phyloP scores from a whole-genome alignment of 2,113 vertebrate species.

The Trichomycterus rosablanca region DNA sequence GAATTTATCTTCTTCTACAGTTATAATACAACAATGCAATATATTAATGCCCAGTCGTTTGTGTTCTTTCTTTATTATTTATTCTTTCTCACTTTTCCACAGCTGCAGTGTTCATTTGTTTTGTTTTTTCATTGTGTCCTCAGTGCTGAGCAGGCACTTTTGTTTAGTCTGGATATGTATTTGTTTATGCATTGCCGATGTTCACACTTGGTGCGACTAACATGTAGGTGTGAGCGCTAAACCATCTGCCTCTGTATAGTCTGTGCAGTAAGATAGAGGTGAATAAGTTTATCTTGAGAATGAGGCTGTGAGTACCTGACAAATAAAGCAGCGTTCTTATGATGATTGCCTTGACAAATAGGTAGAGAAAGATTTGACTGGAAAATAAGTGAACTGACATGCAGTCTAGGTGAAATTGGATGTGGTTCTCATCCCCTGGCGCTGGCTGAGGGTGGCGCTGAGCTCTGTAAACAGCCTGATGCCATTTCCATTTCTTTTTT shows the following conservation, averaged over 20 bases:
- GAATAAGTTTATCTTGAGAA: conserved; percentile 32
- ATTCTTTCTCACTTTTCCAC: conserved; percentile 16
- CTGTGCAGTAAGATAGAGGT: conserved; percentile 39
- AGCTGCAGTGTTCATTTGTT: conserved; percentile 34
- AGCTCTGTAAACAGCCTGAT: conserved; percentile 61
- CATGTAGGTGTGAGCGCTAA: conserved; percentile 36
- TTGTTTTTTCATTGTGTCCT: conserved; percentile 18
- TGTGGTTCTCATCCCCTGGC: conserved; percentile 59
- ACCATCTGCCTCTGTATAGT: conserved; percentile 40
- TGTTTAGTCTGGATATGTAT: conserved; percentile 31
- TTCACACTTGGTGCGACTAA: conserved; percentile 28
- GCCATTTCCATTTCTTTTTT: conserved; percentile 65
- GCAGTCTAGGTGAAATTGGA: conserved; percentile 58
- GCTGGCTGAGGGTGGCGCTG: conserved; percentile 56
- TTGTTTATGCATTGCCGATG: conserved; percentile 25
- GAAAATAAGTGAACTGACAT: conserved; percentile 57
- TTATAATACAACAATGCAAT: no score
- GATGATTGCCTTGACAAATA: conserved; percentile 50
- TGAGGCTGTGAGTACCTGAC: conserved; percentile 34
- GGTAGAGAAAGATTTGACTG: conserved; percentile 52
- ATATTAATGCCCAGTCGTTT: conserved; percentile 46
- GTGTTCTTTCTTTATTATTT: conserved; percentile 42
- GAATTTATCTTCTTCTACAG: conserved; percentile 35
- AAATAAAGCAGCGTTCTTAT: conserved; percentile 46
- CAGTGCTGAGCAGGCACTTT: conserved; percentile 18